Evolutionary conservation across 53 echinoderm and acorn worm species (phyloP), one percentile per base, ranked within the genome.

Genomic region (Patiria pectinifera): DNA sequence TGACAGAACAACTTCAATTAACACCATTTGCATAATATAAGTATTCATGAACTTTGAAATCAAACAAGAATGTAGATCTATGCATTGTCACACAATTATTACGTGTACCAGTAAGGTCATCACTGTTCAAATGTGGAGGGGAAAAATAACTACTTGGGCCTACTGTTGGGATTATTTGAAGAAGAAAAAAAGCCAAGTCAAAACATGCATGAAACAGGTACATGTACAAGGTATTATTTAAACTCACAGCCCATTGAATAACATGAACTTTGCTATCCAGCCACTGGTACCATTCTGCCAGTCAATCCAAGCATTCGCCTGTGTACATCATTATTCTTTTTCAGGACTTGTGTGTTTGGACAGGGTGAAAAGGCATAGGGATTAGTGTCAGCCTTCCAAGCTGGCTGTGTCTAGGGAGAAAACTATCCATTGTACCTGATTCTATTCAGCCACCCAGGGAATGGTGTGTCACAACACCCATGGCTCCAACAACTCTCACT

Each of bases 281-380:
- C 59, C 71, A 35, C 35, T 0, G 0, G 35, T 18, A 61, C 83
- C 21, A 75, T 91, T 84, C 60, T 78, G 11, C 9, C 58, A 22
- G 78, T 76, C 87, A 76, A 78, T 25, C 44, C 77, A 24, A 77
- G 76, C 78, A 84, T 25, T 72, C 71, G 22, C 81, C 75, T 35
- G 48, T 74, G 45, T 59, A 26, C 62, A 71, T 71, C 71, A 26
- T 74, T 85, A 69, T 91, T 82, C 66, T 70, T 66, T 21, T 69
- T 19, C 78, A 80, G 21, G n/a, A 62, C 48, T 80, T 69, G 79
- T 71, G 85, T 49, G 92, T 86, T 86, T 79, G 21, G 86, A 85
- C 92, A 85, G 86, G 86, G 86, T 85, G 78, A 85, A 80, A 92
- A 92, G 84, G 86, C 75, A 76, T 24, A 79, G 66, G 69, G 78